Base-by-base conservation (phyloP, 1,140 invertebrate species). In the Drosophila takahashii region DNA sequence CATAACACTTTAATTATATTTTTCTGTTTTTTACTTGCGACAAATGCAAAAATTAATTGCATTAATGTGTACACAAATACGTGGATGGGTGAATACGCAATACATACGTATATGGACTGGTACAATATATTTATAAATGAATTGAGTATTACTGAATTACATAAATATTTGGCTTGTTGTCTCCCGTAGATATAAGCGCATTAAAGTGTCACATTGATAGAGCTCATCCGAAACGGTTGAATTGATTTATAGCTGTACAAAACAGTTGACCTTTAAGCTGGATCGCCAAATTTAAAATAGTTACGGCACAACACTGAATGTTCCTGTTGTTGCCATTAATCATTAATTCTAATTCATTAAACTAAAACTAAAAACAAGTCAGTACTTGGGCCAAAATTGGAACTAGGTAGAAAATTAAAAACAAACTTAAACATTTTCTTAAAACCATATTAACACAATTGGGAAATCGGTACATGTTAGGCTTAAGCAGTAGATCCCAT, bases 11-110 rank as follows among this genome's bases (percentile, higher is more conserved):
- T 85, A 84, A 84, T 86, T 81, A 74, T 67, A 50, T 67, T 78
- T 69, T 78, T 51, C 45, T 67, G 45, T 80, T 81, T 65, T 57
- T 77, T 42, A 48, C 41, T 65, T 50, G 58, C 62, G 59, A 79
- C 69, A 86, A 78, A 85, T 61, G 56, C 64, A 62, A 70, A 81
- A 81, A 81, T 76, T 75, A 78, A 87, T 86, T 87, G 65, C 81
- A 76, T 78, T 81, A 67, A 70, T 81, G 57, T 86, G 57, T 71
- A 37, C 58, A 57, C 37, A 81, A 22, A 32, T 18, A 10, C 34
- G 36, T 44, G n/a, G 36, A 11, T 50, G 22, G 11, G 5, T 16
- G 27, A 10, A 62, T 64, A 39, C 18, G 7, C 22, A 29, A 7
- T 7, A 29, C 61, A 51, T 15, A 52, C 1, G 11, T 34, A 34